Evolutionary conservation across 2,888 invertebrate genomes (phyloP).

Genomic region (Heteromurus nitidus): DNA sequence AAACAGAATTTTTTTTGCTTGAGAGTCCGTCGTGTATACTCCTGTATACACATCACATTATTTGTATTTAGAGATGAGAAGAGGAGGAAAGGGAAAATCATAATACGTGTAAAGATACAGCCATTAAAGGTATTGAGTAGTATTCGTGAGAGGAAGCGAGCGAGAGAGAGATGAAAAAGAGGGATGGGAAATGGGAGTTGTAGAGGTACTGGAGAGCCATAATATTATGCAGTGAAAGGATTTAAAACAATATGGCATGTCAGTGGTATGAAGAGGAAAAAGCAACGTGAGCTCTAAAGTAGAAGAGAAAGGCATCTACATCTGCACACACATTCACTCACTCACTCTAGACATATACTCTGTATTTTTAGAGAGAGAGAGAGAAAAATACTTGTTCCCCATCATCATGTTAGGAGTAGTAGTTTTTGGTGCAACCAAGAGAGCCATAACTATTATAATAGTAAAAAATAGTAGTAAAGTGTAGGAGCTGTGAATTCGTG

Average conservation of each 20-base stretch:
- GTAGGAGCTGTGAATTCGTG: conserved; percentile 67
- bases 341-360: no score
- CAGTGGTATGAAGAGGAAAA: conserved; percentile 47
- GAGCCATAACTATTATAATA: conserved; percentile 48
- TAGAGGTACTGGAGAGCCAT: conserved; percentile 47
- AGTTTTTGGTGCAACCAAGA: background rate
- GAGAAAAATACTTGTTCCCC: no score
- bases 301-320: conserved; percentile 22
- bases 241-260: conserved; percentile 61
- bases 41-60: background rate
- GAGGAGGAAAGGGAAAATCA: conserved; percentile 11
- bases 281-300: no score
- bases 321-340: no score
- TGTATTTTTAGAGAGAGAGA: no score
- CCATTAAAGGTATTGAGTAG: conserved; percentile 50
- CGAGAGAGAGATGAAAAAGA: conserved; percentile 29
- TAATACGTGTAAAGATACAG: conserved; percentile 34
- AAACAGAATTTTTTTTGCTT: no score
- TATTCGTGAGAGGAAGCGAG: conserved; percentile 17
- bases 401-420: no score
- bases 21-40: background rate
- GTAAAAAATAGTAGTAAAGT: conserved; percentile 47
- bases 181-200: conserved; percentile 56
- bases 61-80: background rate
- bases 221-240: conserved; percentile 61